phyloP scores from a whole-genome alignment of 2,113 vertebrate species.

The Anoura caudifer region DNA sequence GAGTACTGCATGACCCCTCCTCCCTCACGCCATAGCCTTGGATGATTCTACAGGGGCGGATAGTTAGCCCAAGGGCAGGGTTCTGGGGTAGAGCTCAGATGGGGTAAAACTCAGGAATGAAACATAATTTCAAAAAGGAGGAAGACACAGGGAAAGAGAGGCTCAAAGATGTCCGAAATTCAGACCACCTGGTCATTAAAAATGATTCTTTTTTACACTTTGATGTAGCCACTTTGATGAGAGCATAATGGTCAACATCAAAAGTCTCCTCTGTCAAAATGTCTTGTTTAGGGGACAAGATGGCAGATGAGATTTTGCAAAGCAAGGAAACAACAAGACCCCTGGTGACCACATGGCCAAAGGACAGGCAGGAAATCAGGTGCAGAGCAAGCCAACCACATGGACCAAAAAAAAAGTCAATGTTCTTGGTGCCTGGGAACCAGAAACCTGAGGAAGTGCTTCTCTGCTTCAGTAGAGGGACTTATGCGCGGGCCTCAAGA shows the following conservation, averaged over 20 bases:
- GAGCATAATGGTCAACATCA: background rate
- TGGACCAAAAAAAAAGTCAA: background rate
- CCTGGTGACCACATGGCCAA: background rate
- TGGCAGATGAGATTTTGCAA: background rate
- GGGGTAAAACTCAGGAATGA: background rate
- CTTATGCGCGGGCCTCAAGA: background rate
- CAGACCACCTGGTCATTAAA: background rate
- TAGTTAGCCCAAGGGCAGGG: background rate
- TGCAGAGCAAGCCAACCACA: background rate
- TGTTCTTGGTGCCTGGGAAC: background rate
- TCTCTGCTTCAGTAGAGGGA: background rate
- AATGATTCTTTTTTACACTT: background rate
- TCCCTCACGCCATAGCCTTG: background rate
- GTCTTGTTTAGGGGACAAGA: background rate
- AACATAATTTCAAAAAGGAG: background rate
- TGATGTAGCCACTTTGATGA: background rate
- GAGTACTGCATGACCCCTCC: background rate
- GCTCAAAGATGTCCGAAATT: background rate
- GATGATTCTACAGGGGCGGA: background rate
- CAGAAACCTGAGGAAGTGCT: background rate
- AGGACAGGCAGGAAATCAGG: background rate
- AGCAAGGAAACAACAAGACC: background rate
- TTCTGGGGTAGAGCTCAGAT: background rate
- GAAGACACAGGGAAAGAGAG: background rate
- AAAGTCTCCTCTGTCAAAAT: conserved; percentile 11